These are phyloP conservation scores for Adelphocoris suturalis DNA, from an alignment of 2,888 invertebrate species.

Conservation along the genomic window DNA sequence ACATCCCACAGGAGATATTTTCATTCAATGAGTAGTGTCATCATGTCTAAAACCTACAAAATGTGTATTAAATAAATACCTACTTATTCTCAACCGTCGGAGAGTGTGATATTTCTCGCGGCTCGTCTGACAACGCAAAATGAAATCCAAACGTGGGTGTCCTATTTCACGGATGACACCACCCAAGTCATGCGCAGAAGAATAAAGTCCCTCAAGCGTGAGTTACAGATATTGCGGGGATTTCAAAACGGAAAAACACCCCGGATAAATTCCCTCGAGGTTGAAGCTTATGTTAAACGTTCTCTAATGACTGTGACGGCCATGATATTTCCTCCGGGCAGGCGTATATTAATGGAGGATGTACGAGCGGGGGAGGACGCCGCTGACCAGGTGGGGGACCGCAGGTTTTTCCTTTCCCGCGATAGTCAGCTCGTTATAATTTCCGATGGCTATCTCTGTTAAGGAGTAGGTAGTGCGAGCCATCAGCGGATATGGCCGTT, in stretches of 20 bases:
- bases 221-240: background rate
- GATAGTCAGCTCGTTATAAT: conserved; percentile 15
- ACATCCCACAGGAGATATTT: too few species aligned
- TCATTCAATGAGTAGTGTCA: too few species aligned
- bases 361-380: conserved; percentile 12
- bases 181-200: background rate
- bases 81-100: background rate
- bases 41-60: too few species aligned
- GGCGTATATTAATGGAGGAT: conserved; percentile 18
- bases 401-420: background rate
- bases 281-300: conserved; percentile 10
- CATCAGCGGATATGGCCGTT: background rate
- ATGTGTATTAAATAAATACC: too few species aligned
- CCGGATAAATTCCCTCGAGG: conserved; percentile 1
- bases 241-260: conserved; percentile 17
- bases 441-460: conserved; percentile 7
- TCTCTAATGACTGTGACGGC: conserved; percentile 2
- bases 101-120: background rate
- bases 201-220: background rate
- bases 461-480: too few species aligned
- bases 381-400: background rate
- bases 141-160: background rate
- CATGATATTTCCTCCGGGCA: background rate
- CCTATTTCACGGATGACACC: background rate
- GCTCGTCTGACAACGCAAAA: background rate